A percentile compares a stretch with the other conserved stretches of the same genome.
Evolutionary conservation across 37 sponge, comb jelly and placozoan genomes (phyloP).

Genomic region (Diacarnus erythraeanus): DNA sequence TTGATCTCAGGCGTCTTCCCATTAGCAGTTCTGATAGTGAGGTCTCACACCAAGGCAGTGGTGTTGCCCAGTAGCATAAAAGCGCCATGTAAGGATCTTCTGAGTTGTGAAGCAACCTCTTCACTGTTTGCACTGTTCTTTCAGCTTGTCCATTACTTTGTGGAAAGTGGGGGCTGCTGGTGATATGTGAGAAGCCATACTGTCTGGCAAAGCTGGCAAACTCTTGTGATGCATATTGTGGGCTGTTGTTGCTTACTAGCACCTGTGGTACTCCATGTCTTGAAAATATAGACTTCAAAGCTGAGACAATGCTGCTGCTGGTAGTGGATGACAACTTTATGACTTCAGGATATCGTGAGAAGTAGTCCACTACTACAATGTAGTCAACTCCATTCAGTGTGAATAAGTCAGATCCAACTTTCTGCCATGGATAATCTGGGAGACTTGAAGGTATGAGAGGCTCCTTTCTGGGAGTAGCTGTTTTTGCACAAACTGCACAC

Average conservation of each 20-base stretch:
- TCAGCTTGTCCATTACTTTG: conserved; percentile 55
- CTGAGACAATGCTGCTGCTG: conserved; percentile 4
- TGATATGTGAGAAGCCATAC: conserved; percentile 46
- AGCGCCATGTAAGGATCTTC: conserved; percentile 36
- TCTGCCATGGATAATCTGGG: conserved; percentile 54
- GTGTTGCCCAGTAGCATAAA: conserved; percentile 33
- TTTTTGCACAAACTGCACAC: conserved; percentile 11
- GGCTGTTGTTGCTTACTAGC: conserved; percentile 54
- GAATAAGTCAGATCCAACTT: conserved; percentile 36
- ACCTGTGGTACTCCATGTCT: conserved; percentile 39
- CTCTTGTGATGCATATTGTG: conserved; percentile 40
- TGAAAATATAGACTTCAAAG: conserved; percentile 37
- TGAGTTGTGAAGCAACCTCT: conserved; percentile 9
- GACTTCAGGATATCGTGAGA: conserved; percentile 40
- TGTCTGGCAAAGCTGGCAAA: conserved; percentile 34
- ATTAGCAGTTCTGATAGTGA: conserved; percentile 59
- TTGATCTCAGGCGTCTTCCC: conserved; percentile 50
- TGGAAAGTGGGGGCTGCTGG: conserved; percentile 56
- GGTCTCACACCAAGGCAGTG: conserved; percentile 55
- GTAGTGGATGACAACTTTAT: conserved; percentile 19
- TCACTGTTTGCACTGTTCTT: conserved; percentile 45
- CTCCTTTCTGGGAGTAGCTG: not conserved
- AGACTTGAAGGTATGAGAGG: conserved; percentile 28
- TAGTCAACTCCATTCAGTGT: conserved; percentile 27
- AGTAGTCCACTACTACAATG: conserved; percentile 41